Conservation (phyloP, 2,113 vertebrate genomes). For the Entomyzon cyanotis region DNA sequence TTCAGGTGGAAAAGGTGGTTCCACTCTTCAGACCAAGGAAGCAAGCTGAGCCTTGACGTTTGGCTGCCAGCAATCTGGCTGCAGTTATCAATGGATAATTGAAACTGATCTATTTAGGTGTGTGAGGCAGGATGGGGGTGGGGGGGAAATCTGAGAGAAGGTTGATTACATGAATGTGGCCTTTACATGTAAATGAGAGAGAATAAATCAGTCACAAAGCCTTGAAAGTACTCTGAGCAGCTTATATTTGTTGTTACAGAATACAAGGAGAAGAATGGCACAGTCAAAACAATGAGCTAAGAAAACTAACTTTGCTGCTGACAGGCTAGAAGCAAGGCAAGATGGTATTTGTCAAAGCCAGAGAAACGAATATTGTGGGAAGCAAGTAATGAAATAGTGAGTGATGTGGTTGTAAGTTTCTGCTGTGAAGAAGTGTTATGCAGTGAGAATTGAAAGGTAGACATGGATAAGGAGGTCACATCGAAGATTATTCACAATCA, state of each 20-base stretch:
- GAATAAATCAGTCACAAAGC: neutral
- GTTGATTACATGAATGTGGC: neutral
- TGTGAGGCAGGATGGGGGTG: too few species aligned
- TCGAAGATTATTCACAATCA: neutral
- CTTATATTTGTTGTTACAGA: slow-evolving; percentile 37
- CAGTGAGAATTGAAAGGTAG: neutral
- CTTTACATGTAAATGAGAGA: neutral
- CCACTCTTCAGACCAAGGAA: neutral
- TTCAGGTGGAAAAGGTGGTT: neutral
- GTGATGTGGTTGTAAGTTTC: neutral
- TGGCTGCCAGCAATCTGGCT: neutral
- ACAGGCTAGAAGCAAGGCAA: slow-evolving; percentile 19
- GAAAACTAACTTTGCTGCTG: slow-evolving; percentile 42
- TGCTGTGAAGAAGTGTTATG: neutral
- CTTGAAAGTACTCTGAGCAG: neutral
- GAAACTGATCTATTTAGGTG: neutral
- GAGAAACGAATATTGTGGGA: slow-evolving; percentile 4
- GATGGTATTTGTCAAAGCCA: slow-evolving; percentile 41
- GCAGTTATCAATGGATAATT: neutral
- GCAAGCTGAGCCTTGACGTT: neutral
- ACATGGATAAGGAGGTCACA: neutral
- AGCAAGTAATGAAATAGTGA: neutral
- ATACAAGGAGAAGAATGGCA: slow-evolving; percentile 1
- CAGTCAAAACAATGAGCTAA: slow-evolving; percentile 49
- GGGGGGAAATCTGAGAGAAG: neutral